phyloP scores from a whole-genome alignment of 2,888 invertebrate species.

The Heteromurus nitidus region DNA sequence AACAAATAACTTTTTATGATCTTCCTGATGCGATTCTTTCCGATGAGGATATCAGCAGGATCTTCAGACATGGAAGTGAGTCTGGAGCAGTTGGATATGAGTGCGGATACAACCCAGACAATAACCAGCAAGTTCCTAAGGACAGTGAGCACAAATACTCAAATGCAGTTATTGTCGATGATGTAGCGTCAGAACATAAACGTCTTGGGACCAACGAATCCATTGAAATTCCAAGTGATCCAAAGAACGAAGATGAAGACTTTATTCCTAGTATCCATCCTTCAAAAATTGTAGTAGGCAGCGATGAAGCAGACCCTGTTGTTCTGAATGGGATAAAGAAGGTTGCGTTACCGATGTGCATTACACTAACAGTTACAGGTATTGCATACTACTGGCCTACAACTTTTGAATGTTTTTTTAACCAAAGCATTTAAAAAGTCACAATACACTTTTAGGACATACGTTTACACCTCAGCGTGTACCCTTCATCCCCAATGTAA shows the following conservation, averaged over 20 bases:
- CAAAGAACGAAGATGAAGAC: no score
- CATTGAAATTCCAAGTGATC: no score
- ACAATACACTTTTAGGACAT: slow-evolving; percentile 49
- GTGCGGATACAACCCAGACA: neutral
- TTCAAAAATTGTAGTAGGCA: slow-evolving; percentile 30
- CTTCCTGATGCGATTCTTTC: slow-evolving; percentile 22
- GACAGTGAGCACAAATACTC: neutral
- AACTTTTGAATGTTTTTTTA: neutral
- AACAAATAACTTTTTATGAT: slow-evolving; percentile 26
- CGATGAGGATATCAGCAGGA: slow-evolving; percentile 15
- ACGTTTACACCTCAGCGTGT: slow-evolving; percentile 48
- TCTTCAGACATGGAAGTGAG: no score
- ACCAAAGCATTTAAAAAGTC: no score
- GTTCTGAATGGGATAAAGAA: slow-evolving; percentile 18
- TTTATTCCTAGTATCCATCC: slow-evolving; percentile 41
- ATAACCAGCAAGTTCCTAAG: no score
- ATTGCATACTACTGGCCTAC: no score
- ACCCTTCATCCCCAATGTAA: slow-evolving; percentile 61
- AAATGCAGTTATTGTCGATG: no score
- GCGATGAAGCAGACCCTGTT: slow-evolving; percentile 9
- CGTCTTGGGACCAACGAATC: no score
- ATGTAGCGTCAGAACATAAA: no score
- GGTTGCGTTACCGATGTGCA: slow-evolving; percentile 62
- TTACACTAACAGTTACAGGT: slow-evolving; percentile 63
- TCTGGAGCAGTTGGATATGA: no score